Evolutionary conservation across 92 coral and sea anemone genomes (phyloP), one percentile per base, ranked within the genome.

Genomic region (Diadumene lineata): DNA sequence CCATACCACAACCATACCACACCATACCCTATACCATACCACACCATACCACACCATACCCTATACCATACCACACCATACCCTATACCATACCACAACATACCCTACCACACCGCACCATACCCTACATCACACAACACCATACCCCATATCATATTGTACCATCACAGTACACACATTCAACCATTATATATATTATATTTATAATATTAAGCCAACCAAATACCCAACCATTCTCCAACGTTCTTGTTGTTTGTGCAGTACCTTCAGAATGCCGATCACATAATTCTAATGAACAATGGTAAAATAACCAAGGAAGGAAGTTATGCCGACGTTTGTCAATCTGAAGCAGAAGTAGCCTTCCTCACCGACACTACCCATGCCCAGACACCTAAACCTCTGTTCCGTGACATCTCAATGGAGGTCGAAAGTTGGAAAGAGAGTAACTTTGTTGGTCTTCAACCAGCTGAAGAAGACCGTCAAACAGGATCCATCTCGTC

Each of bases 391-490:
- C 78, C 79, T 21, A 79, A 57, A 29, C 66, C 79, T 46, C 71
- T 76, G n/a, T 68, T 66, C 34, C 69, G 72, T 46, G 81, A 79
- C 7, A 72, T 75, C 71, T 73, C 80, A 4, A 70, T 79, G 22
- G 69, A 73, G 56, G 84, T 68, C 0, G 89, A 74, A 64, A 69
- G 58, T 27, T 78, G 82, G 82, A 84, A 46, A 19, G 72, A 56
- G 21, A 50, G 77, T 7, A 60, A 77, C 8, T 67, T 25, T 70
- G 63, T 70, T n/a, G 88, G 85, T 17, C 55, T 87, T 1, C 78
- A 72, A 62, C 78, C 66, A 10, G 79, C 64, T 31, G 92, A 87
- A 46, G 92, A 87, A 63, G 92, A 83, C 46, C 88, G 92, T 1
- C 72, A 50, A 69, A 34, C 77, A 1, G 92, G 92, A 1, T 58